phyloP scores from a whole-genome alignment of 2,113 vertebrate genomes.

The Lepisosteus oculatus region DNA sequence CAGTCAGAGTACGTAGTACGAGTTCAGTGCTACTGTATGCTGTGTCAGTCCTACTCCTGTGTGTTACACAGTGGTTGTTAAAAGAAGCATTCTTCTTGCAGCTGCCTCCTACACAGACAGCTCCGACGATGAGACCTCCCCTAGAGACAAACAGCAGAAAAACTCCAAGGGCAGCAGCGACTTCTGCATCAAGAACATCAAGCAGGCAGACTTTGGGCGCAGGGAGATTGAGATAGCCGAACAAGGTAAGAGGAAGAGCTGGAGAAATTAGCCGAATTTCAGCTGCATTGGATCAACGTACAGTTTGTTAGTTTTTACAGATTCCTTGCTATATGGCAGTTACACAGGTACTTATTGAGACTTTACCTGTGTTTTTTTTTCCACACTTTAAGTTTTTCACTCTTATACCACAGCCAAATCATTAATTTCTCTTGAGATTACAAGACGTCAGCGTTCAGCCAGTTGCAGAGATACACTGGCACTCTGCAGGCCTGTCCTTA shows the following conservation, averaged over 20 bases:
- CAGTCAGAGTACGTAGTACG: neutral
- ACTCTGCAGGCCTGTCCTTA: too few species aligned
- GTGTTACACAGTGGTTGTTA: neutral
- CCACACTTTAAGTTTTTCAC: too few species aligned
- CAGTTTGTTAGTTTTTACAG: too few species aligned
- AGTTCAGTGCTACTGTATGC: neutral
- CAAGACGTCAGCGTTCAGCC: too few species aligned
- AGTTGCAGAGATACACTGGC: too few species aligned
- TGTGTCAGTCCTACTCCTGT: neutral
- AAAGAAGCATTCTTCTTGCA: slow-evolving; percentile 35
- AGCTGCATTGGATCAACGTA: too few species aligned
- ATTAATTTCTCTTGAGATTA: too few species aligned
- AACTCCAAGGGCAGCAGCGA: slow-evolving; percentile 92
- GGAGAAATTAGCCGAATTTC: too few species aligned
- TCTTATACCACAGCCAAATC: too few species aligned
- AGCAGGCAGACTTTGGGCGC: slow-evolving; percentile 94
- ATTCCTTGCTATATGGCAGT: too few species aligned
- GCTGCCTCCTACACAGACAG: slow-evolving; percentile 98
- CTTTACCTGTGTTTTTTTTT: too few species aligned
- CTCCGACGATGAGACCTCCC: slow-evolving; percentile 96
- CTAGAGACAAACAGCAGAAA: slow-evolving; percentile 95
- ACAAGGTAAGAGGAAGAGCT: slow-evolving; percentile 68
- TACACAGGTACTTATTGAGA: too few species aligned
- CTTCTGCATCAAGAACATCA: slow-evolving; percentile 98
- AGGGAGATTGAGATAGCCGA: slow-evolving; percentile 97